Conservation (phyloP, 2,797 vertebrate genomes). For the Danio jaintianensis region DNA sequence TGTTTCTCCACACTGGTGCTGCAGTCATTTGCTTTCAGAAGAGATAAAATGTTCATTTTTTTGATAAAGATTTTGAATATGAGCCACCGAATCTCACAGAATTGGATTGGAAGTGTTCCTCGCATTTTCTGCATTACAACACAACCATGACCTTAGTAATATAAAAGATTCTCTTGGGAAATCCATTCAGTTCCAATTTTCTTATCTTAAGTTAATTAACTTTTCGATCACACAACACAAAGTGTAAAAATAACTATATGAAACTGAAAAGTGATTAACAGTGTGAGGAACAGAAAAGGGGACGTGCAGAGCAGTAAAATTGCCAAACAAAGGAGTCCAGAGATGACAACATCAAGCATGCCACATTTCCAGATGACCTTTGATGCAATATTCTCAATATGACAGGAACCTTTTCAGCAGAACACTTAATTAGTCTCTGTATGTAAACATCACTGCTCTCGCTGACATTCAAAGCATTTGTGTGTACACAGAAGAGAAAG, state of each 20-base stretch:
- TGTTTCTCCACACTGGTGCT: not conserved
- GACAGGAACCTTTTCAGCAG: slow-evolving; percentile 1
- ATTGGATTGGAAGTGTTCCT: slow-evolving; percentile 1
- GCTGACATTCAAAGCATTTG: not conserved
- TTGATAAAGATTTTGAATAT: slow-evolving; percentile 18
- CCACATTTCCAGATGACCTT: not conserved
- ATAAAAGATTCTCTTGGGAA: not conserved
- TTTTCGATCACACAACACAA: not conserved
- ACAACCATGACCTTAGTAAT: not conserved
- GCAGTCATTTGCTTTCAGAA: not conserved
- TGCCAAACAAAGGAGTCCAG: not conserved
- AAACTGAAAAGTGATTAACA: slow-evolving; percentile 7
- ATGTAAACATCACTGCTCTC: slow-evolving; percentile 4
- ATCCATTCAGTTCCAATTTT: too few relatives aligned
- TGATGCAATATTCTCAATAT: slow-evolving; percentile 20
- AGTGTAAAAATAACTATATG: not conserved
- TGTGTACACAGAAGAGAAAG: not conserved
- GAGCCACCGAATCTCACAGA: not conserved
- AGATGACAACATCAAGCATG: not conserved
- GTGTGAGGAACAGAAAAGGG: not conserved
- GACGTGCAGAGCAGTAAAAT: not conserved
- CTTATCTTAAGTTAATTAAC: not conserved
- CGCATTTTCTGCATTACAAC: slow-evolving; percentile 5
- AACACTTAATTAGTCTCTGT: slow-evolving; percentile 13
- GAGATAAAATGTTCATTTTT: slow-evolving; percentile 5